Conservation (phyloP, 2,888 invertebrate species). For the Adineta ricciae region DNA sequence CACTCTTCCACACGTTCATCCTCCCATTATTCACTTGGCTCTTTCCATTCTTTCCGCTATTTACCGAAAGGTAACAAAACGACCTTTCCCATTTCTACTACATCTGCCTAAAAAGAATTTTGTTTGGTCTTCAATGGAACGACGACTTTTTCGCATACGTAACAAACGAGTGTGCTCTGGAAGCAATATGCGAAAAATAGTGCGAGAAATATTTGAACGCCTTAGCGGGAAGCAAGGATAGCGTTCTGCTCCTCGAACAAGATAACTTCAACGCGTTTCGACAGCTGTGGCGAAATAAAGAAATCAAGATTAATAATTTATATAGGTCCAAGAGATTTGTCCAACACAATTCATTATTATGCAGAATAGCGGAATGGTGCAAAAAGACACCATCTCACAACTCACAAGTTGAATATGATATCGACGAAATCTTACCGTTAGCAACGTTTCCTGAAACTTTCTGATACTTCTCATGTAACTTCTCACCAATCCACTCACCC, state of each 20-base stretch:
- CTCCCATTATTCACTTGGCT: neutral
- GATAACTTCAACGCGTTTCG: neutral
- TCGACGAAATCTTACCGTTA: too few species aligned
- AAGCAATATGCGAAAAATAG: neutral
- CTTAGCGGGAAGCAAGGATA: neutral
- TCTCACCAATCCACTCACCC: too few species aligned
- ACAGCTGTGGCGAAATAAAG: neutral
- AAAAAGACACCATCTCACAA: too few species aligned
- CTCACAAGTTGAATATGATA: too few species aligned
- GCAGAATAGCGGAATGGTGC: too few species aligned
- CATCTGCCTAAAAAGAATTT: neutral
- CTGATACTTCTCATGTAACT: too few species aligned
- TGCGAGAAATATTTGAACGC: neutral
- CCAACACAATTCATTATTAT: too few species aligned
- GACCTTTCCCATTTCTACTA: neutral
- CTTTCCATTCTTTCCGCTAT: neutral
- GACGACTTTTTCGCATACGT: neutral
- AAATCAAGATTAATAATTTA: neutral
- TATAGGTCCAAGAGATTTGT: too few species aligned
- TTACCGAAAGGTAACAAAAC: neutral
- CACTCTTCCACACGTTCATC: neutral
- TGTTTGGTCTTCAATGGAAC: neutral
- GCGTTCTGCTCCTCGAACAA: neutral
- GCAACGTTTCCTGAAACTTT: too few species aligned
- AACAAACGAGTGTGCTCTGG: neutral